phyloP scores from a whole-genome alignment of 2,797 vertebrate genomes.

The Syncerus caffer region DNA sequence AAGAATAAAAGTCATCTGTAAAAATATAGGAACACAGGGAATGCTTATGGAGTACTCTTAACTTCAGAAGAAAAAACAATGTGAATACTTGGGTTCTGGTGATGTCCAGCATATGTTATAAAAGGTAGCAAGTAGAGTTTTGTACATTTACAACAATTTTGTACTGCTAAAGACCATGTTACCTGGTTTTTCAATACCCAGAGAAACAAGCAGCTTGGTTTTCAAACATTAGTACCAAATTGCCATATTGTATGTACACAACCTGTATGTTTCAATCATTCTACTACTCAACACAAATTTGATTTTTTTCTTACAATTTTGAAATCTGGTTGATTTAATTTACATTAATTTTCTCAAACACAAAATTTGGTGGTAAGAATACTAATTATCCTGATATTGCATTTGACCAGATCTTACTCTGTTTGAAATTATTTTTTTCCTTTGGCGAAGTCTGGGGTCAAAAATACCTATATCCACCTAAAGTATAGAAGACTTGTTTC shows the following conservation, averaged over 20 bases:
- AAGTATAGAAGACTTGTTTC: background rate
- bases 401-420: background rate
- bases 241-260: background rate
- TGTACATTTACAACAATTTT: slow-evolving; percentile 16
- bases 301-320: slow-evolving; percentile 30
- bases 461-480: background rate
- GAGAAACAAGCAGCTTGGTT: slow-evolving; percentile 12
- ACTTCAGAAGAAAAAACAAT: slow-evolving; percentile 5
- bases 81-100: background rate
- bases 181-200: background rate
- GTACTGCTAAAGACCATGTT: background rate
- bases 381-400: slow-evolving; percentile 26
- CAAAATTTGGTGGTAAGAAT: background rate
- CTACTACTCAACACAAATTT: background rate
- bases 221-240: background rate
- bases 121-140: background rate
- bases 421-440: background rate
- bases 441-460: background rate
- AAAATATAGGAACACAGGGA: background rate
- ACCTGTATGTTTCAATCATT: background rate
- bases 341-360: slow-evolving; percentile 31
- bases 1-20: slow-evolving; percentile 1
- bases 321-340: slow-evolving; percentile 21
- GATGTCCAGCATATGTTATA: background rate
- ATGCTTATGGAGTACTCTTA: background rate